Evolutionary conservation across 2,888 invertebrate genomes (phyloP), one percentile per base, ranked within the genome.

Genomic region (Mayetiola destructor): DNA sequence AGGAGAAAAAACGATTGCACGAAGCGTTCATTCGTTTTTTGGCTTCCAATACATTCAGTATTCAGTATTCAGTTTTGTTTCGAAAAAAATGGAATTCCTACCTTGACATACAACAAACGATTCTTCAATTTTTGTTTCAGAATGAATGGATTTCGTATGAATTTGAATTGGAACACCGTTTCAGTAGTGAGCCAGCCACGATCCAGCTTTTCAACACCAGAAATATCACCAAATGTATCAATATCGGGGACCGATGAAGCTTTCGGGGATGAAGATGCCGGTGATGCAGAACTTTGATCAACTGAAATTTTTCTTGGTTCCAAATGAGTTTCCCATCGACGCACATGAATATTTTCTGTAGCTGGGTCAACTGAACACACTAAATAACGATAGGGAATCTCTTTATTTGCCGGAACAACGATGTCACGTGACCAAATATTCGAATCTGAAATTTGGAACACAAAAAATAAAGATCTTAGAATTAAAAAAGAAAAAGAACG

Each of bases 171-270:
- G 53, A 93, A 76, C 57, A 87, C 75, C n/a, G 84, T 84, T 68
- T 89, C 88, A 60, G 79, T 78, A 37, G 85, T 89, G 29, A 92
- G 75, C 92, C 92, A 93, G 14, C 92, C 92, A 62, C 81, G 78
- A 65, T 84, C 85, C 14, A 88, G 73, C 62, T 77, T 77, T 61
- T 73, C 71, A 27, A 72, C 70, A 14, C 74, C 77, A 63, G 76
- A 76, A 64, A 79, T 77, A 63, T 76, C 74, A 53, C 89, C 89
- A 74, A 87, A 88, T 55, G 74, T 73, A 61, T 85, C 82, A 23
- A 75, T 73, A 16, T 9, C 30, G 1, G 35, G 36, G 3, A 23
- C 18, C 16, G 52, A 52, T n/a, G 37, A 37, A 2, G 29, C 16
- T 20, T 29, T 30, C 14, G 53, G 30, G 2, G 53, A 29, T 10